Evolutionary conservation across 2,888 invertebrate species (phyloP), one percentile per base, ranked within the genome.

Genomic region (Mesochorus sp.): DNA sequence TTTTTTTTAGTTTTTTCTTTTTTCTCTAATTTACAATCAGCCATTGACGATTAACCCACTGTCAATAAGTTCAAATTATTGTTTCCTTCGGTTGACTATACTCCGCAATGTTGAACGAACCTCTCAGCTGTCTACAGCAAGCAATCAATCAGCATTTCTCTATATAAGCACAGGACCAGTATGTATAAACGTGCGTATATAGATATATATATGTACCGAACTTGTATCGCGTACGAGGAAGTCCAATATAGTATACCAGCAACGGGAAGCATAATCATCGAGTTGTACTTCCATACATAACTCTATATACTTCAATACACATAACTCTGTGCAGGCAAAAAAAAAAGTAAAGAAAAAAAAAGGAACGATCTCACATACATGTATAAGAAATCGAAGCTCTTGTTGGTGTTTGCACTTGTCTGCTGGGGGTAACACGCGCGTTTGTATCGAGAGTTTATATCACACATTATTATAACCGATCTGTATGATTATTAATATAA

Each of bases 211-310:
- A 28, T 28, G 34, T 28, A 62, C 66, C 28, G 39, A 37, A 21
- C n/a, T 70, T 59, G 49, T 57, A 44, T 53, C 70, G 39, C 44
- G 49, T 57, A 76, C 70, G 51, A 80, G 79, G 78, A 81, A 76
- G 79, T 81, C 57, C 57, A 74, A 57, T 70, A 64, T 34, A 59
- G 31, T 21, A 57, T 66, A 42, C 51, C 28, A 21, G 59, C 72
- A 62, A 72, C 74, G 49, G 64, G 31, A 64, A 72, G 51, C 34
- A 55, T 57, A 62, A 77, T 80, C 61, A 59, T 68, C 42, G 73
- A 64, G 57, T 51, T 67, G 44, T 28, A 66, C 64, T 55, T 67
- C 76, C 53, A 53, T 55, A 39, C 51, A 19, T 21, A 68, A n/a
- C n/a, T n/a, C n/a, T n/a, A n/a, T 67, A 37, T 28, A 66, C 64